Evolutionary conservation across 2,797 vertebrate species (phyloP).

Genomic region (Cottoperca gobio): DNA sequence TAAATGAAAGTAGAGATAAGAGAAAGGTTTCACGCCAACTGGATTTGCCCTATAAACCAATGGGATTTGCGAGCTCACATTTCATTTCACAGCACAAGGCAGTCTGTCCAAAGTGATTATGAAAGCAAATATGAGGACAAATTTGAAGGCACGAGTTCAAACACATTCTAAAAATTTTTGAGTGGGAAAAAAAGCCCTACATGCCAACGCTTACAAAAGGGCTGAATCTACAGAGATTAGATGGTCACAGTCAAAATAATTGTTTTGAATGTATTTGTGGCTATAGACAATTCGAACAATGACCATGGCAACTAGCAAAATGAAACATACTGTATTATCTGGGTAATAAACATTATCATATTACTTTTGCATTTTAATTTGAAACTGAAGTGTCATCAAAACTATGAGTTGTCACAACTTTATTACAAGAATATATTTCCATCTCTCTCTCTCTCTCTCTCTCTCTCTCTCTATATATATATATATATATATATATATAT

Average conservation of each 20-base stretch:
- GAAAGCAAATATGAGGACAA: constrained; percentile 51
- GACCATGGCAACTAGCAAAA: background rate
- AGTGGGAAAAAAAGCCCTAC: too few species aligned
- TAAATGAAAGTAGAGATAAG: constrained; percentile 59
- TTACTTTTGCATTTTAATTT: background rate
- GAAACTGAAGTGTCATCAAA: background rate
- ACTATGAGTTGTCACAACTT: background rate
- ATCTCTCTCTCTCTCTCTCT: too few species aligned
- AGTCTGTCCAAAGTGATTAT: constrained; percentile 60
- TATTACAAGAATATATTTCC: background rate
- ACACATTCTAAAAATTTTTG: constrained; percentile 7
- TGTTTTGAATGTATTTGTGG: background rate
- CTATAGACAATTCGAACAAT: background rate
- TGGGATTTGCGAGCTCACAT: constrained; percentile 60
- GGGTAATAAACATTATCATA: background rate
- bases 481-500: too few species aligned
- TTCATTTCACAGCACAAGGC: constrained; percentile 63
- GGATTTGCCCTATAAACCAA: constrained; percentile 65
- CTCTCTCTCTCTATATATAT: too few species aligned
- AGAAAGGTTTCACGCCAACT: constrained; percentile 47
- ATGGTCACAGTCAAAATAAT: background rate
- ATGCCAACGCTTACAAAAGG: background rate
- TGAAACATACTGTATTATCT: background rate
- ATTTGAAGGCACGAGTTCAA: constrained; percentile 42
- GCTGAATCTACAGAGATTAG: background rate